phyloP scores from a whole-genome alignment of 2,888 invertebrate genomes.

The Limnephilus auricula region DNA sequence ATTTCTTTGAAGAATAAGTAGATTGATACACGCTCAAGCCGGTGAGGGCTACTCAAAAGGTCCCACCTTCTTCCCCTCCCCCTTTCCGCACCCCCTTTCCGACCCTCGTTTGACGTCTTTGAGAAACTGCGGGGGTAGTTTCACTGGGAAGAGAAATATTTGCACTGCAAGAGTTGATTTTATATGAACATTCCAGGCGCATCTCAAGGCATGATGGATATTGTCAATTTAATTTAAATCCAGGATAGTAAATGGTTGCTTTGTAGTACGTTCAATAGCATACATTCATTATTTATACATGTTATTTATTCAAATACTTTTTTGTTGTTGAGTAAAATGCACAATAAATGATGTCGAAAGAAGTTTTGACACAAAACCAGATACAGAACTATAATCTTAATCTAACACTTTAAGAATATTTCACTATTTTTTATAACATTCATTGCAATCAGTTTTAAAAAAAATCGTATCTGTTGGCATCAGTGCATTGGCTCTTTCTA shows the following conservation, averaged over 20 bases:
- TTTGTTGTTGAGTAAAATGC: too few species aligned
- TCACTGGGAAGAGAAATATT: constrained; percentile 25
- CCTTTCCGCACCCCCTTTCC: neutral
- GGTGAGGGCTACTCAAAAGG: constrained; percentile 22
- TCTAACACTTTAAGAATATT: too few species aligned
- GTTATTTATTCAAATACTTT: too few species aligned
- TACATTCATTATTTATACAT: too few species aligned
- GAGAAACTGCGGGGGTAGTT: constrained; percentile 11
- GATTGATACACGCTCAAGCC: constrained; percentile 36
- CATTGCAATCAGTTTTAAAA: too few species aligned
- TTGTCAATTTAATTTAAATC: neutral
- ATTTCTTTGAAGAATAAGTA: constrained; percentile 37
- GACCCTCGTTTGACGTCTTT: constrained; percentile 24
- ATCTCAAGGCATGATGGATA: neutral
- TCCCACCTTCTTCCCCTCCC: neutral
- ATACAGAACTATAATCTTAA: too few species aligned
- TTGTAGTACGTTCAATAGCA: neutral
- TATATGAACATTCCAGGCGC: constrained; percentile 18
- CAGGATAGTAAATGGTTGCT: neutral
- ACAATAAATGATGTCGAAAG: too few species aligned
- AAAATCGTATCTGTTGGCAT: too few species aligned
- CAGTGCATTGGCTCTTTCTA: too few species aligned
- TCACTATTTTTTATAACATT: too few species aligned
- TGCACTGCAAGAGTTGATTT: constrained; percentile 34
- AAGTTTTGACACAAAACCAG: too few species aligned